Evolutionary conservation across 2,113 vertebrate species (phyloP), one percentile per base, ranked within the genome.

Genomic region (Pachypanchax playfairii): DNA sequence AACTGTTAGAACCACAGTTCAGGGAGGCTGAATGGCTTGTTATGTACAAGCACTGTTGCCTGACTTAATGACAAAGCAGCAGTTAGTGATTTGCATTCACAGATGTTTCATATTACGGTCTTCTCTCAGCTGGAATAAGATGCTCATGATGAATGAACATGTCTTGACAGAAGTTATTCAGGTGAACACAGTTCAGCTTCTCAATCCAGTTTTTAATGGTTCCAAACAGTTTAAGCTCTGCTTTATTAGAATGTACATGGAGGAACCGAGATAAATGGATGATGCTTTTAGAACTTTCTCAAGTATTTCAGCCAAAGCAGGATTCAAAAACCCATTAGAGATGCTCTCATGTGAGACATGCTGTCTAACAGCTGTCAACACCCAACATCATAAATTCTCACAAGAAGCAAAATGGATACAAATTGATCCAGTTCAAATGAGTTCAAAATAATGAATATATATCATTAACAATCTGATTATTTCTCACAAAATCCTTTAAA

Each of bases 91-190:
- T 66, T 77, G 79, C 80, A 76, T 67, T 53, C 82, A 79, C 84
- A 88, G 84, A 85, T 84, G 82, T 84, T 85, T 70, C 59, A 41
- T 56, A 54, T 75, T 67, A 60, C 41, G 15, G 26, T 26, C 51
- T 39, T 50, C 53, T 75, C 57, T 78, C 70, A 82, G 68, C 38
- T 41, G 50, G 67, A 80, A 73, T 76, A 62, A 80, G 68, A 67
- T 60, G 48, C 70, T 76, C 49, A 52, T 79, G 75, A 75, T 83
- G 75, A 82, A 79, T 41, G 36, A 75, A 73, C 67, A 35, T 51
- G 64, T 57, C 62, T 75, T 74, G 55, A 1, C 44, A 71, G 60
- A 71, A 73, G 59, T 72, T 38, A 57, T 53, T 77, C 49, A 75
- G 6, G 41, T 68, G 50, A 54, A 24, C 2, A 17, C 5, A 4